Conservation (phyloP, 2,797 vertebrate genomes). For the Helarctos malayanus region DNA sequence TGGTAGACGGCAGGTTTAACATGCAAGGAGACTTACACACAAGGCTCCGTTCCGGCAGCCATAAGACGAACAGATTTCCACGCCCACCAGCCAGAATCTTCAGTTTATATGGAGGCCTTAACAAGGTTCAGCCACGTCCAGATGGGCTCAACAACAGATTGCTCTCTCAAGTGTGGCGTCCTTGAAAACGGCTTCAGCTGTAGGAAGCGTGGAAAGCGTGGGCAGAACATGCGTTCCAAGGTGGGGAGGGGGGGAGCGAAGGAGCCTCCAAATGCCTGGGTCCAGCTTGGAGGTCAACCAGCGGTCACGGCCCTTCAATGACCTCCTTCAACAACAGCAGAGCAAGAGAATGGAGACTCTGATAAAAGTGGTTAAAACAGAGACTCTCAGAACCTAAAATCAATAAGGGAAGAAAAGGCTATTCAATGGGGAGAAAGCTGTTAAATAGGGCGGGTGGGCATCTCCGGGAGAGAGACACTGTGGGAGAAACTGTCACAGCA, state of each 20-base stretch:
- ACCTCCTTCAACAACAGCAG: background rate
- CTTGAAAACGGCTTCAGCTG: background rate
- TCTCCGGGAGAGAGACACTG: background rate
- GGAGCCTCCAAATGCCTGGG: background rate
- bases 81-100: background rate
- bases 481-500: background rate
- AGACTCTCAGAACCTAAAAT: background rate
- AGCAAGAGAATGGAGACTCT: background rate
- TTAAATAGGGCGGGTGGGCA: background rate
- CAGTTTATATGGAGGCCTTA: background rate
- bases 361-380: background rate
- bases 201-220: background rate
- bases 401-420: background rate
- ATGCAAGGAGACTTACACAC: background rate
- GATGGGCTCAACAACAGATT: background rate
- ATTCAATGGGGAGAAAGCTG: background rate
- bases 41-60: background rate
- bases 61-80: background rate
- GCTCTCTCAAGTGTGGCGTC: background rate
- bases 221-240: background rate
- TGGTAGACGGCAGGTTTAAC: background rate
- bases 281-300: background rate
- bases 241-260: accelerated
- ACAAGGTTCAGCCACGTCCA: background rate
- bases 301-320: background rate